Evolutionary conservation across 2,888 invertebrate species (phyloP), one percentile per base, ranked within the genome.

Genomic region (Melanophora roralis): DNA sequence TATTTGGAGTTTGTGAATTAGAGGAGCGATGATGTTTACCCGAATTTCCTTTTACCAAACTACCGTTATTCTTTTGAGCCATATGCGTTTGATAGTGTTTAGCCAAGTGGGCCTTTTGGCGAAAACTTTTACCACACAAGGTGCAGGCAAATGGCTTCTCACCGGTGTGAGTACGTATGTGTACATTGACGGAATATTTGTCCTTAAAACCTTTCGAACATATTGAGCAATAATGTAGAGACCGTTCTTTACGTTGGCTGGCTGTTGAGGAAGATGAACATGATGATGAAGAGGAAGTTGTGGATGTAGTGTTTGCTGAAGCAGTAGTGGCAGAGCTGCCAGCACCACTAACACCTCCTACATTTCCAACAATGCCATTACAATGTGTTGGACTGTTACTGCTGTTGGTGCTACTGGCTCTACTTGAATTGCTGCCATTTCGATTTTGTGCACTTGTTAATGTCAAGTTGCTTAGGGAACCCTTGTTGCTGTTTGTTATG

Each of bases 101-200:
- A 78, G 97, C 97, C 84, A 97, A 91, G 86, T 97, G 97, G 0
- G 97, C 97, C 88, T 97, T 97, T 89, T 97, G 97, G 59, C 97
- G 92, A 91, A 97, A 97, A 86, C 95, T 96, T 89, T 97, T 97
- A 82, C 97, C 97, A 89, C 99, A 99, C 73, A 98, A 92, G 16
- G 95, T 95, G 89, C 99, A 99, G 38, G 96, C 93, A 90, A 99
- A 99, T 0, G 99, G 98, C 88, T 99, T 98, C 90, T 99, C 98
- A 0, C 98, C 98, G 0, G 98, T 98, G 89, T 99, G 99, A 27
- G 98, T 98, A 84, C 98, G 92, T 84, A 98, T 96, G 90, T 99
- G 99, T 55, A 98, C 98, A 89, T 98, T 98, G 71, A 99, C 97
- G 80, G 98, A 96, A 92, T 99, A 99, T 89, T 97, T 97, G 90